Evolutionary conservation across 1,140 invertebrate genomes (phyloP).

Genomic region (Pseudomyrmex flavicornis): DNA sequence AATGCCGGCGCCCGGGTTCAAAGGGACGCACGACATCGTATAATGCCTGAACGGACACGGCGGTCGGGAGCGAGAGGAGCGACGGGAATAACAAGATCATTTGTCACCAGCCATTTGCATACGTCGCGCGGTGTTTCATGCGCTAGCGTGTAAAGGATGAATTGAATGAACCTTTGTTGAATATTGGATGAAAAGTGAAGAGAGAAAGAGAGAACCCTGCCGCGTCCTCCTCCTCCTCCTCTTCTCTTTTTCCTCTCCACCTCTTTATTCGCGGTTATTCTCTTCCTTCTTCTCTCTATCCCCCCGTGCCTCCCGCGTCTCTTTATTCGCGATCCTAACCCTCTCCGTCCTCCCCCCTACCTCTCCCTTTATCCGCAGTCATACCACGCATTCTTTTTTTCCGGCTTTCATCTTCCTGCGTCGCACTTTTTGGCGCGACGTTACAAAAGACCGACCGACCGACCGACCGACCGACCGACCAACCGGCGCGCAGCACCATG

Average conservation of each 20-base stretch:
- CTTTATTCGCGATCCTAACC: slow-evolving; percentile 56
- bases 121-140: slow-evolving; percentile 76
- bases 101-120: slow-evolving; percentile 84
- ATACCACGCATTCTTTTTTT: slow-evolving; percentile 54
- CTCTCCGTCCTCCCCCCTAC: background rate
- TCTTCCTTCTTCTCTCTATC: background rate
- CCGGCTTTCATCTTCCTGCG: slow-evolving; percentile 17
- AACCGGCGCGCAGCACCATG: background rate
- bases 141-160: slow-evolving; percentile 78
- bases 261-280: slow-evolving; percentile 39
- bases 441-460: slow-evolving; percentile 38
- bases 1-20: slow-evolving; percentile 55
- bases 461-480: background rate
- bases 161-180: slow-evolving; percentile 82
- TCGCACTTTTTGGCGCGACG: slow-evolving; percentile 30
- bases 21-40: slow-evolving; percentile 59
- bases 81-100: slow-evolving; percentile 83
- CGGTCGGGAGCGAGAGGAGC: slow-evolving; percentile 46
- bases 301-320: background rate
- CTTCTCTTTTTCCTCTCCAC: slow-evolving; percentile 41
- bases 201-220: slow-evolving; percentile 64
- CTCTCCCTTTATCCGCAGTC: slow-evolving; percentile 54
- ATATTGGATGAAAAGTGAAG: slow-evolving; percentile 82
- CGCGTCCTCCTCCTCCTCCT: slow-evolving; percentile 51
- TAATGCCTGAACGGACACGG: slow-evolving; percentile 66